phyloP scores from a whole-genome alignment of 2,888 invertebrate genomes.

The Galeruca laticollis region DNA sequence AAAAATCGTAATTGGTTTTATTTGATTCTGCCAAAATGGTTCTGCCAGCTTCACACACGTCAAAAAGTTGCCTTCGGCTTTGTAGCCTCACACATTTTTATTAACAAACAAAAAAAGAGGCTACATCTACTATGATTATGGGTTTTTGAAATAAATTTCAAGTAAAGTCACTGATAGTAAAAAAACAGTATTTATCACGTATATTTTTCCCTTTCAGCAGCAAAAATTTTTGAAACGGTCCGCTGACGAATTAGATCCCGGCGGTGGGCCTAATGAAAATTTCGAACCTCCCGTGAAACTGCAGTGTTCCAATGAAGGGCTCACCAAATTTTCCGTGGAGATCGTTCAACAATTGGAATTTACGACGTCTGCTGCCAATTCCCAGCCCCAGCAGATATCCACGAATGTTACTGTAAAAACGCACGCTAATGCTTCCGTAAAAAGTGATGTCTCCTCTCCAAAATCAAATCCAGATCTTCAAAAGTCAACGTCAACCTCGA shows the following conservation, averaged over 20 bases:
- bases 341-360: constrained; percentile 93
- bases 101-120: no score
- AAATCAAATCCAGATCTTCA: constrained; percentile 68
- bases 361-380: constrained; percentile 87
- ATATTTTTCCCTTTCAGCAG: constrained; percentile 72
- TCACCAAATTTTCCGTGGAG: constrained; percentile 89
- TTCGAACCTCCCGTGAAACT: constrained; percentile 85
- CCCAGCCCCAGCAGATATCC: constrained; percentile 89
- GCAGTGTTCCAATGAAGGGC: constrained; percentile 67
- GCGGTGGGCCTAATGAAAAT: constrained; percentile 60
- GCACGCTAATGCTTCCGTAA: constrained; percentile 76
- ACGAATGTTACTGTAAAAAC: constrained; percentile 93
- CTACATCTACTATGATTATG: no score
- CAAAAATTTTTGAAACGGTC: constrained; percentile 85
- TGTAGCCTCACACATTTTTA: no score
- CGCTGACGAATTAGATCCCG: constrained; percentile 75
- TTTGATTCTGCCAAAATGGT: no score
- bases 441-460: constrained; percentile 71
- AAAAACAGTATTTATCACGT: no score
- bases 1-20: no score
- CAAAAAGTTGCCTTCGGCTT: no score
- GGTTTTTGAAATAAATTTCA: no score
- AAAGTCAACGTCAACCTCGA: constrained; percentile 32
- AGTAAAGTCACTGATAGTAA: no score
- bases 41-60: no score